phyloP scores from a whole-genome alignment of 92 coral and sea anemone genomes.

The Porites cylindrica region DNA sequence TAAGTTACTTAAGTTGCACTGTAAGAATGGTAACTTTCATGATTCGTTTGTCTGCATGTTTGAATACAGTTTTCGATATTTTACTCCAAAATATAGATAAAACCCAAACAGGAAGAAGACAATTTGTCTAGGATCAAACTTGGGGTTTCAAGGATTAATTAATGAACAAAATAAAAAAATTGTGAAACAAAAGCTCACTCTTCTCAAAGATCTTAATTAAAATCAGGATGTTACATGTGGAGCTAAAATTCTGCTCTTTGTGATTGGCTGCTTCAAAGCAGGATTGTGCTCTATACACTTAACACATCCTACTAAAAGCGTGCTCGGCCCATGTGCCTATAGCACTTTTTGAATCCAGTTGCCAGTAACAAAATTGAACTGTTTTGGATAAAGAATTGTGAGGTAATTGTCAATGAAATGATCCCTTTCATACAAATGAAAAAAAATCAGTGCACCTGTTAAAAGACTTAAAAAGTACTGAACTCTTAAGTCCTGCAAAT shows the following conservation, averaged over 20 bases:
- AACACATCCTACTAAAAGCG: neutral
- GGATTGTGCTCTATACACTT: too few species aligned
- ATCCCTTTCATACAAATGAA: neutral
- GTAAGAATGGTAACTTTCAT: neutral
- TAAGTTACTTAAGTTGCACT: neutral
- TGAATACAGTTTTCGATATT: neutral
- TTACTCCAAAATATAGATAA: neutral
- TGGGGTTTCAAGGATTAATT: neutral
- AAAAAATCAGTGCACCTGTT: too few species aligned
- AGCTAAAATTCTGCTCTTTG: neutral
- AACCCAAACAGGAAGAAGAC: conserved; percentile 7
- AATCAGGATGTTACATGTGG: neutral
- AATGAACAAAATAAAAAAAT: too few species aligned
- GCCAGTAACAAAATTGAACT: neutral
- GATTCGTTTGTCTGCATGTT: neutral
- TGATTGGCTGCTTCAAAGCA: neutral
- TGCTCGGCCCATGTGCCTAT: neutral
- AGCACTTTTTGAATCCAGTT: neutral
- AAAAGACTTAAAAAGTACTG: too few species aligned
- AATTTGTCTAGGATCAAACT: neutral
- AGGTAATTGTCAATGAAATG: too few species aligned
- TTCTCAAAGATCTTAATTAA: too few species aligned
- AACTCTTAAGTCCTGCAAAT: neutral
- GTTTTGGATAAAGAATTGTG: neutral
- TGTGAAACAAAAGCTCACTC: neutral